Base-by-base conservation (phyloP, 1,140 invertebrate species). In the Meloidogyne hapla region DNA sequence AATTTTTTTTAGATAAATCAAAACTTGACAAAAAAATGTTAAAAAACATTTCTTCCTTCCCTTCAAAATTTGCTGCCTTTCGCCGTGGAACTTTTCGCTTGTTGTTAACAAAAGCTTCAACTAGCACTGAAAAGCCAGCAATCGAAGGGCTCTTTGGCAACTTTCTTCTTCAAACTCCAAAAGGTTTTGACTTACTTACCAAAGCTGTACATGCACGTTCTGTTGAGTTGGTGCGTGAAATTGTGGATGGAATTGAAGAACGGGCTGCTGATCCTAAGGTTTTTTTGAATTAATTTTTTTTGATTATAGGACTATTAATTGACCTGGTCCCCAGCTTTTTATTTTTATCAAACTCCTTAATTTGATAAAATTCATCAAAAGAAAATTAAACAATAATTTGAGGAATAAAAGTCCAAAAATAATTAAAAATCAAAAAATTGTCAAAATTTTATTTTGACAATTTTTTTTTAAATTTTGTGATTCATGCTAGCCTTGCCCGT, bases 141-240 rank as follows among this genome's bases (percentile, higher is more conserved):
- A 8, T 33, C 9, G 33, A 84, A 79, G 80, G 80, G 9, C 62
- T 81, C 8, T 81, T 81, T 38, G 80, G 80, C 28, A 81, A 84
- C 40, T 42, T 64, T 26, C 23, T 73, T 2, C 73, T 81, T 21
- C 18, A 42, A 12, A 64, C 71, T 21, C 81, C 82, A 13, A 61
- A 78, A 8, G 80, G 77, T 6, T 81, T 81, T 33, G 66, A 45
- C 18, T 26, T 65, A 0, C 69, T 82, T 45, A 45, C 28, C 13
- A 63, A 79, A 5, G 69, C 69, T 9, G 69, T 71, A 23, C 15
- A 71, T 25, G 38, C 69, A 2, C 33, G 42, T 15, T 64, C 69
- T 10, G 42, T 18, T 25, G 25, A 76, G 21, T 77, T 81, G 13
- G 72, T 65, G n/a, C 25, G 23, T 1, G 72, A 80, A 74, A 62